These are phyloP conservation scores for Oxystoma pomonae DNA, from an alignment of 2,888 invertebrate species.

Conservation along the genomic window DNA sequence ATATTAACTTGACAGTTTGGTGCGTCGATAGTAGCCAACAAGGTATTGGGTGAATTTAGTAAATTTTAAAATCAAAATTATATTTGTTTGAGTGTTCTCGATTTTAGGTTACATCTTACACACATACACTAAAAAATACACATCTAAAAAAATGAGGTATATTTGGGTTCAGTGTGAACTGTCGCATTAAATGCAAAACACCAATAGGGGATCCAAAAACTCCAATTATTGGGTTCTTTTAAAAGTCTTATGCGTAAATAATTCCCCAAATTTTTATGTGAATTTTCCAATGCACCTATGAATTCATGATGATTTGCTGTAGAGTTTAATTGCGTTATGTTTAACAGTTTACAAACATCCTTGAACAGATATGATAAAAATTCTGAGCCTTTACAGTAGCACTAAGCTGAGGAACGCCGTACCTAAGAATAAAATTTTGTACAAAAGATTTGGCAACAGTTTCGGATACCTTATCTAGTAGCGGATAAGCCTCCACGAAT, in stretches of 20 bases:
- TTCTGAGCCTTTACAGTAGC: constrained; percentile 18
- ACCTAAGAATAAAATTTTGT: constrained; percentile 19
- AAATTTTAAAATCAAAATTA: no score
- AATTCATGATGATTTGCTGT: constrained; percentile 18
- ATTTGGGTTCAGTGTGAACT: no score
- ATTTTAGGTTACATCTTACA: no score
- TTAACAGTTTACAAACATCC: constrained; percentile 1
- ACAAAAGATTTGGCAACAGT: neutral
- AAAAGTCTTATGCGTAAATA: constrained; percentile 16
- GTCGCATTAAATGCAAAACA: constrained; percentile 28
- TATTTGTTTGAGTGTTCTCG: no score
- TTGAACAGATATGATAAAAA: neutral
- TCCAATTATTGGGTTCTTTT: constrained; percentile 16
- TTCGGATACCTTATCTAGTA: constrained; percentile 16
- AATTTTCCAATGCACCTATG: constrained; percentile 23
- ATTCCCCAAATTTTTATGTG: constrained; percentile 22
- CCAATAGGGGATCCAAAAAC: constrained; percentile 26
- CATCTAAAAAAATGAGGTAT: no score
- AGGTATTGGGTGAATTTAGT: no score
- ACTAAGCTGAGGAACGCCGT: constrained; percentile 21
- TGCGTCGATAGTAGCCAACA: no score
- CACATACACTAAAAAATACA: no score
- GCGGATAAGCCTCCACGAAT: constrained; percentile 18
- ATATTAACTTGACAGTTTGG: no score
- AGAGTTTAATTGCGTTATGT: constrained; percentile 17